Percentiles rank a stretch among this genome's conserved stretches.
phyloP scores from a whole-genome alignment of 1,140 invertebrate species.

The Drosophila littoralis region DNA sequence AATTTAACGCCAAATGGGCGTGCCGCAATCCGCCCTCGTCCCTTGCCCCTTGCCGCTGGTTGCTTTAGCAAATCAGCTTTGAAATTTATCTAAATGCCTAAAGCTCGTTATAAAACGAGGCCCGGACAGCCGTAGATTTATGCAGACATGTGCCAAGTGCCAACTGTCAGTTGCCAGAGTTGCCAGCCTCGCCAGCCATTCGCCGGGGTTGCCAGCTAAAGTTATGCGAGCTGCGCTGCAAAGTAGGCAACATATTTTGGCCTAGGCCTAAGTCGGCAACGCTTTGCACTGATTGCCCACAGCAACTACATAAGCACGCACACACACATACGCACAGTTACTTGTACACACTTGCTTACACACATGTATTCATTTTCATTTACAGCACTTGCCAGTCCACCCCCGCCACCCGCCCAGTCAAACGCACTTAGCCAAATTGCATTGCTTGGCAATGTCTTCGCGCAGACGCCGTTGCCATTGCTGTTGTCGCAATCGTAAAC shows the following conservation, averaged over 20 bases:
- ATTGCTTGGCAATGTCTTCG: slow-evolving; percentile 74
- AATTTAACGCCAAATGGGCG: slow-evolving; percentile 73
- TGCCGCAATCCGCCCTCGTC: slow-evolving; percentile 5
- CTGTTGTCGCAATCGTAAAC: slow-evolving; percentile 57
- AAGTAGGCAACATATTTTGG: slow-evolving; percentile 59
- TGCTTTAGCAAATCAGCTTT: slow-evolving; percentile 73
- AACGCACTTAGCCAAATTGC: slow-evolving; percentile 80
- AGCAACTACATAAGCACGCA: slow-evolving; percentile 22
- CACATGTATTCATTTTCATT: slow-evolving; percentile 66
- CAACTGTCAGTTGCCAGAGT: slow-evolving; percentile 54
- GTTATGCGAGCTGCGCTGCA: slow-evolving; percentile 39
- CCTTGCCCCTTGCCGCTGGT: not conserved
- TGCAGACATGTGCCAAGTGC: slow-evolving; percentile 62
- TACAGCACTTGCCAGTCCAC: slow-evolving; percentile 39
- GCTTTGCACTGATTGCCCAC: slow-evolving; percentile 70
- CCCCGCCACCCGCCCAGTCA: slow-evolving; percentile 7
- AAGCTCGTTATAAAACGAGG: slow-evolving; percentile 76
- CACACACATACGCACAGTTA: slow-evolving; percentile 12
- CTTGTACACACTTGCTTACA: not conserved
- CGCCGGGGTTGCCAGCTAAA: slow-evolving; percentile 23
- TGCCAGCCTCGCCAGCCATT: slow-evolving; percentile 28
- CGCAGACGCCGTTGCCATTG: slow-evolving; percentile 44
- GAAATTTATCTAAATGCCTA: slow-evolving; percentile 82
- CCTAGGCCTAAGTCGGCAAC: slow-evolving; percentile 64
- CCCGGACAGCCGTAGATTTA: slow-evolving; percentile 66